Base-by-base conservation (phyloP, 2,113 vertebrate species). In the Dromaius novaehollandiae region DNA sequence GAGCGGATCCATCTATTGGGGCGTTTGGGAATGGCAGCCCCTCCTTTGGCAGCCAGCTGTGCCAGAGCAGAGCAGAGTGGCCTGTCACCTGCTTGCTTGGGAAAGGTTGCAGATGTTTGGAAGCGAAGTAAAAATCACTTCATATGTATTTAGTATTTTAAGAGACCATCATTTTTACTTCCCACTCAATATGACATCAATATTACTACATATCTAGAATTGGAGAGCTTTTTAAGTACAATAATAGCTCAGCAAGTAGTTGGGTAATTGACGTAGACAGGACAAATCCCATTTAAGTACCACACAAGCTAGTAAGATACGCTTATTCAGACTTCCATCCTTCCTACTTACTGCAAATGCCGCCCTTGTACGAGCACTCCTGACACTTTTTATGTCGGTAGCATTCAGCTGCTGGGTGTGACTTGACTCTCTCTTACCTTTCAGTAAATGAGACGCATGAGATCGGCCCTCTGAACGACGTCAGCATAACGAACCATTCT, bases 361-460 rank as follows among this genome's bases (percentile, higher is more conserved):
- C 56, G 76, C 74, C 60, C 34, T 68, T 51, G n/a, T n/a, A 63
- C 21, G 36, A 46, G 17, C 1, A 3, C 32, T 46, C 38, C 3
- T 24, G 65, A 6, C 61, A 14, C 0, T 0, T 75, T 91, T 71
- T 25, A 21, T 7, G 1, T 63, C 7, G 3, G 8, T 73, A 76
- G 53, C 34, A 81, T 77, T 50, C 66, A 60, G 42, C 58, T 66
- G 48, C 89, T 34, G 38, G 77, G 38, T 90, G 30, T 96, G 65
- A 96, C 74, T 15, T 17, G 5, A 9, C 15, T 36, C 19, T 77
- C 15, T 91, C 79, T 96, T 86, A 80, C 95, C 88, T 97, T 97
- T 48, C 93, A 99, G 99, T 99, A 91, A 99, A 99, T 2, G 98
- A 99, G 94, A 99, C 99, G 0, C 98, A 98, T 6, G 98, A 99